Evolutionary conservation across 2,888 invertebrate genomes (phyloP), one percentile per base, ranked within the genome.

Genomic region (Phaonia tiefii): DNA sequence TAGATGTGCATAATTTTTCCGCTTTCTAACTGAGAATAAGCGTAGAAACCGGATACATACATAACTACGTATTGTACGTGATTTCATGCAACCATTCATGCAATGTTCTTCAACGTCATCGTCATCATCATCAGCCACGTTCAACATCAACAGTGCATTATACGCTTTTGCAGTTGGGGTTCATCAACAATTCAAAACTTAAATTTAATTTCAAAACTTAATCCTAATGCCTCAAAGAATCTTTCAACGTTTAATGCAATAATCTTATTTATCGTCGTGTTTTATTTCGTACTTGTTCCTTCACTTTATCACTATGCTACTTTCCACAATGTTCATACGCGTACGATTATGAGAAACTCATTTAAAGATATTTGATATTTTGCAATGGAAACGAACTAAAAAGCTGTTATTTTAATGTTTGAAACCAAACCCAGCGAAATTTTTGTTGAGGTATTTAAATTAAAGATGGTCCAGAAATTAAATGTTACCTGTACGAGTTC

Each of bases 161-260:
- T 13, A 54, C 25, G 22, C 13, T 31, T 22, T 2, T 22, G 54
- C 54, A 54, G 54, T 54, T 54, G 15, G n/a, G n/a, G 58, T 39
- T 60, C 37, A 60, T 60, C 37, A 60, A 60, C 37, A 17, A 60
- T 60, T 37, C 60, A 60, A 60, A 60, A 60, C 39, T 60, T 60
- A 37, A 37, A 60, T 37, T 60, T 60, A 60, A 60, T 60, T 60
- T 60, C 20, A 10, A 58, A 58, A 37, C 11, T 60, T 39, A 37
- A 39, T 60, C 60, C 20, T 10, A 37, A 37, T 60, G 15, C 60
- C 20, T 39, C 17, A 15, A 60, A 37, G 60, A 17, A 10, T 37
- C 13, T 60, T 60, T 20, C 20, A 39, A 39, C 37, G n/a, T 60
- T 60, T 58, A 39, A 60, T 37, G 39, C 10, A 2, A 60, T 60